These are phyloP conservation scores for Amphiprion percula DNA, from an alignment of 2,113 vertebrate species.

Conservation along the genomic window DNA sequence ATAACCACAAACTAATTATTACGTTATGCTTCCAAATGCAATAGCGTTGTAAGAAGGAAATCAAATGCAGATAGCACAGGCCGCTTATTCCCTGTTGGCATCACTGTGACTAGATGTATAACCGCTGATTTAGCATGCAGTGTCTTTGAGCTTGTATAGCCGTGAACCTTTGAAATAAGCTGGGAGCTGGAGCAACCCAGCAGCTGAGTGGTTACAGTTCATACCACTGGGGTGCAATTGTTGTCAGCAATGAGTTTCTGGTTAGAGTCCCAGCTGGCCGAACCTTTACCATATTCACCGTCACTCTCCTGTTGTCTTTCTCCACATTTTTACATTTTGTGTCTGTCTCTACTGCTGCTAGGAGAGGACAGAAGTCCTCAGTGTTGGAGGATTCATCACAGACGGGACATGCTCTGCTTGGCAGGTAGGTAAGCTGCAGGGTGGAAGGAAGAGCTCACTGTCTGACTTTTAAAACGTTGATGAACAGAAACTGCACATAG, in stretches of 20 bases:
- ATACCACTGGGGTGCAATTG: too few relatives aligned
- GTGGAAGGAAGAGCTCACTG: not conserved
- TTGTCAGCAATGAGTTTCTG: too few relatives aligned
- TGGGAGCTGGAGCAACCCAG: not conserved
- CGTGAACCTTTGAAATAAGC: slow-evolving; percentile 45
- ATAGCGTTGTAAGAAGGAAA: slow-evolving; percentile 37
- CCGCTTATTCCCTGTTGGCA: slow-evolving; percentile 36
- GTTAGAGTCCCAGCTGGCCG: too few relatives aligned
- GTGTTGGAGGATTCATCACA: slow-evolving; percentile 40
- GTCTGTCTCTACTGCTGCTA: too few relatives aligned
- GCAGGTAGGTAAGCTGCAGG: slow-evolving; percentile 13
- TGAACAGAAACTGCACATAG: not conserved
- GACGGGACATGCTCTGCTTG: not conserved
- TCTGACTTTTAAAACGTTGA: slow-evolving; percentile 29
- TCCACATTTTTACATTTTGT: too few relatives aligned
- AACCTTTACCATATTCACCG: too few relatives aligned
- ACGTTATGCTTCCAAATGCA: slow-evolving; percentile 58
- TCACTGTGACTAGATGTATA: slow-evolving; percentile 25
- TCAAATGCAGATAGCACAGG: slow-evolving; percentile 51
- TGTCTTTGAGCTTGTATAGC: slow-evolving; percentile 14
- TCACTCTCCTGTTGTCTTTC: too few relatives aligned
- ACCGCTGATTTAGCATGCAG: slow-evolving; percentile 35
- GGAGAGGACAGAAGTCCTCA: slow-evolving; percentile 33
- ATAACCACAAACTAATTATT: slow-evolving; percentile 63
- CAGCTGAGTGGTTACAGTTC: too few relatives aligned